Conservation (phyloP, 1,140 invertebrate genomes). For the Melanaphis sacchari region DNA sequence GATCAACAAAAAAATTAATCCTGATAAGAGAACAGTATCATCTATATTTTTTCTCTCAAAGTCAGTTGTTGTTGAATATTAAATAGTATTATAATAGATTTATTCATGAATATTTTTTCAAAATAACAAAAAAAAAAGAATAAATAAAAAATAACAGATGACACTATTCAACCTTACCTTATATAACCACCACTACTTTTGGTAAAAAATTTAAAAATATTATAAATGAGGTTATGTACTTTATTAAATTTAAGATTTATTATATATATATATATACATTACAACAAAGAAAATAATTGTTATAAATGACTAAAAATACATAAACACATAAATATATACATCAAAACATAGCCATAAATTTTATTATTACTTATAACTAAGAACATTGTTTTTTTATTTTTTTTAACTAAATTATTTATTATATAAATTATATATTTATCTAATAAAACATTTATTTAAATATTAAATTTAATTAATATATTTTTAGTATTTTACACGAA, state of each 20-base stretch:
- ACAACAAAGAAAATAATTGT: not conserved
- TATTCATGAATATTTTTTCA: not conserved
- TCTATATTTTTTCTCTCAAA: not conserved
- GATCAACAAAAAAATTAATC: not conserved
- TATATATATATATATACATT: not conserved
- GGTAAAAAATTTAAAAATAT: not conserved
- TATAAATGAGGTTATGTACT: not conserved
- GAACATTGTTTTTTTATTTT: not conserved
- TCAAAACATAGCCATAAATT: not conserved
- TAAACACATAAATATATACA: no score
- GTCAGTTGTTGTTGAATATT: not conserved
- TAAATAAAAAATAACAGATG: not conserved
- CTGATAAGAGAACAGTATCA: not conserved
- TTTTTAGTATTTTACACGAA: no score
- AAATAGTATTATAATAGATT: no score
- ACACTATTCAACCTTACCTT: not conserved
- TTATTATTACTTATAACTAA: not conserved
- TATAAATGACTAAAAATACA: not conserved
- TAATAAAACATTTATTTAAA: not conserved
- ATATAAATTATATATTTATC: not conserved
- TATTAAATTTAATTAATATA: not conserved
- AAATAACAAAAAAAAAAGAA: not conserved
- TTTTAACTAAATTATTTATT: not conserved
- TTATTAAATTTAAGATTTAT: slow-evolving; percentile 5
- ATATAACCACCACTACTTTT: not conserved